Evolutionary conservation across 2,113 vertebrate genomes (phyloP).

Genomic region (Pardalotus punctatus): DNA sequence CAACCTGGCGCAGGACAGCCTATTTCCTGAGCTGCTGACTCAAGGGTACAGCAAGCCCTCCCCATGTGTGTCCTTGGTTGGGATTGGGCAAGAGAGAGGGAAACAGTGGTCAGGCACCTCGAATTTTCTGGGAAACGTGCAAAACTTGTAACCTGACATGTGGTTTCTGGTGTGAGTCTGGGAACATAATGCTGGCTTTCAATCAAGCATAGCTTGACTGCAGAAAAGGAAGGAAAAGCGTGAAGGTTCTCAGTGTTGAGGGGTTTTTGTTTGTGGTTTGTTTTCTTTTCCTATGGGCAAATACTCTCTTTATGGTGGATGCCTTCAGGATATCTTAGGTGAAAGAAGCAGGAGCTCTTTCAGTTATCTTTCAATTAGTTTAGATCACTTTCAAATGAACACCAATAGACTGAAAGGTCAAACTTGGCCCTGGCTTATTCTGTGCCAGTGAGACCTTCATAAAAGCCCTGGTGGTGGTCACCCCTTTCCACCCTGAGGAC

Average conservation of each 20-base stretch:
- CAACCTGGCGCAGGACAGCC: constrained; percentile 28
- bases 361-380: neutral
- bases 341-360: neutral
- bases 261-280: neutral
- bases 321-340: neutral
- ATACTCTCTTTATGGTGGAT: neutral
- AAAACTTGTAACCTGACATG: constrained; percentile 17
- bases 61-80: constrained; percentile 24
- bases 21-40: constrained; percentile 54
- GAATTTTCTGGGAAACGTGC: neutral
- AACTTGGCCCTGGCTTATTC: neutral
- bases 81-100: constrained; percentile 37
- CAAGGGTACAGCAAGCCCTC: constrained; percentile 47
- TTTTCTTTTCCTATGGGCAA: neutral
- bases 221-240: constrained; percentile 21
- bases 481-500: neutral
- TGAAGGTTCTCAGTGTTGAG: neutral
- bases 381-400: neutral
- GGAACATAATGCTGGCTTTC: constrained; percentile 14
- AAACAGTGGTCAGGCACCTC: constrained; percentile 36
- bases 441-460: neutral
- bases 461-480: neutral
- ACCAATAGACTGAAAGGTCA: neutral
- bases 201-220: constrained; percentile 8
- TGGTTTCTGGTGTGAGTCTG: neutral